Conservation (phyloP, 2,113 vertebrate genomes). For the Oryctolagus cuniculus region DNA sequence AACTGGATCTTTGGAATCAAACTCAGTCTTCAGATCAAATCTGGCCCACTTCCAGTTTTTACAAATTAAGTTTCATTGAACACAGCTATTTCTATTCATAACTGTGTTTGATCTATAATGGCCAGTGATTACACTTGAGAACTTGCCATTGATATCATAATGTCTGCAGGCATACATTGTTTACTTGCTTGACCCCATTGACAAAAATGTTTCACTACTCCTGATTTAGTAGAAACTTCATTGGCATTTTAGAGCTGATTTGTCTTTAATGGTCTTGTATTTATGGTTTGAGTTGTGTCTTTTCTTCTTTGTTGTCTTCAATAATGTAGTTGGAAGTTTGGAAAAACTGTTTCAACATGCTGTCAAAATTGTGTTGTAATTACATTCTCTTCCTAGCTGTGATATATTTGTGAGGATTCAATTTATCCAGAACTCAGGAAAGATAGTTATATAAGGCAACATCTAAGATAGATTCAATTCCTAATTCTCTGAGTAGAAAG, state of each 20-base stretch:
- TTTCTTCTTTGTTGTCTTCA: neutral
- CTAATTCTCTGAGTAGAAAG: neutral
- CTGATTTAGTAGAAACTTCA: neutral
- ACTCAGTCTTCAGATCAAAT: neutral
- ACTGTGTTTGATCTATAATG: neutral
- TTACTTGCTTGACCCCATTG: neutral
- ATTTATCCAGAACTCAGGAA: neutral
- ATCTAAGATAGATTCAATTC: neutral
- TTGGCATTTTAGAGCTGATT: neutral
- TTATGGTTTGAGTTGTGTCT: neutral
- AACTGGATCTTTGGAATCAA: neutral
- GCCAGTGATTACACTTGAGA: neutral
- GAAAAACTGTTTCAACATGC: neutral
- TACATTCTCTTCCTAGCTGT: neutral
- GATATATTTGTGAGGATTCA: neutral
- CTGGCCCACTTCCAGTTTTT: neutral
- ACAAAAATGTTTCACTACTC: neutral
- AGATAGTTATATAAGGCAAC: neutral
- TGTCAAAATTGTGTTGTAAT: fast-evolving
- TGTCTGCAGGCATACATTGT: neutral
- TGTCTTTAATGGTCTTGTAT: neutral
- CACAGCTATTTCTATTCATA: too few species aligned
- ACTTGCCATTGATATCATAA: neutral
- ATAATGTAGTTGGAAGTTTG: neutral
- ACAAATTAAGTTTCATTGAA: neutral